Evolutionary conservation across 1,140 invertebrate genomes (phyloP), one percentile per base, ranked within the genome.

Genomic region (Brachionus angularis): DNA sequence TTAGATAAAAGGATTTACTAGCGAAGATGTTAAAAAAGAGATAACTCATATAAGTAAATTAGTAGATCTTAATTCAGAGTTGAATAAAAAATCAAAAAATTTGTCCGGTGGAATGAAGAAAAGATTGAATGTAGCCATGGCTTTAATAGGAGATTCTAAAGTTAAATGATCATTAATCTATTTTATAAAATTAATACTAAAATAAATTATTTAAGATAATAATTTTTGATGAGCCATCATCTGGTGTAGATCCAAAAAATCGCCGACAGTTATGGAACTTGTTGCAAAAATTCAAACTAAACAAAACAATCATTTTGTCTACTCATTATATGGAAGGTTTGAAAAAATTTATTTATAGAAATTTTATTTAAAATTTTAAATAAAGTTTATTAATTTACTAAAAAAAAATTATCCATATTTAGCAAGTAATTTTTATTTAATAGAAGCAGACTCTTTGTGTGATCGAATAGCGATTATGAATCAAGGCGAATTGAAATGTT

Each of bases 381-480:
- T n/a, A n/a, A n/a, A n/a, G n/a, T n/a, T n/a, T n/a, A n/a, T n/a
- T n/a, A n/a, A n/a, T n/a, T n/a, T n/a, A n/a, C n/a, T n/a, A n/a
- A n/a, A n/a, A n/a, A n/a, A n/a, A n/a, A n/a, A n/a, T n/a, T n/a
- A n/a, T n/a, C n/a, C n/a, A n/a, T n/a, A n/a, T 42, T 10, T 10
- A 42, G 39, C 39, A 16, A 42, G 10, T 16, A 42, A 10, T 16
- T 42, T 16, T 10, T 16, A 16, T 10, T 16, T 16, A 42, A 42
- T 86, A 74, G 85, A 86, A 78, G 85, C 85, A 3, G 85, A 88
- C 74, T 77, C 87, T 2, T 78, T 88, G 1, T 86, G 86, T 16
- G 87, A 89, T 76, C 76, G 87, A 55, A 87, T 89, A 47, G 87
- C 86, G 5, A 87, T 89, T 50, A 85, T 89, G 12, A 83, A 85